Evolutionary conservation across 2,113 vertebrate genomes (phyloP).

Genomic region (Apodemus speciosus): DNA sequence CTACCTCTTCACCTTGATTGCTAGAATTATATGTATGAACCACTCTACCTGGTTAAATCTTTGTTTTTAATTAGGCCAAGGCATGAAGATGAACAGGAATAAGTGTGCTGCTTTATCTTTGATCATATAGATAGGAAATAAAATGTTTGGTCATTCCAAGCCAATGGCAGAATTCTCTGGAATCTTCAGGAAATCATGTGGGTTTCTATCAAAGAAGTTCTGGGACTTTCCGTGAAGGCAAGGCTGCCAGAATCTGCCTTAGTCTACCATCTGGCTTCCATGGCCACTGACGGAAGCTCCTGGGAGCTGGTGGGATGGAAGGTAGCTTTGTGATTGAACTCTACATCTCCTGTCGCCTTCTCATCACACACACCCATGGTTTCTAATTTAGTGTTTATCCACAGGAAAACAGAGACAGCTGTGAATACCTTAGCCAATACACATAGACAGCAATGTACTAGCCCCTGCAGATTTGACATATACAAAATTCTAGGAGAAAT

Average conservation of each 20-base stretch:
- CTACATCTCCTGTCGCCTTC: neutral
- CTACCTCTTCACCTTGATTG: neutral
- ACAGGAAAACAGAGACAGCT: neutral
- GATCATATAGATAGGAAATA: conserved; percentile 14
- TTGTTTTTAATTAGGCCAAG: conserved; percentile 23
- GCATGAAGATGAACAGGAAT: neutral
- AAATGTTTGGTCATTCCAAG: conserved; percentile 24
- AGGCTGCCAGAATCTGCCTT: neutral
- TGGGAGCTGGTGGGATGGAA: neutral
- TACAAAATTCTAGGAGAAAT: neutral
- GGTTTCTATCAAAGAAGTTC: conserved; percentile 6
- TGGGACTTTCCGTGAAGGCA: conserved; percentile 60
- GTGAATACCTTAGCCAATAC: neutral
- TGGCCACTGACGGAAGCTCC: conserved; percentile 35
- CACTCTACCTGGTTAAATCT: neutral
- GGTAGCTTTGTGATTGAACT: neutral
- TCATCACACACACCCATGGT: neutral
- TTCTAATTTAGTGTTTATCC: conserved; percentile 11
- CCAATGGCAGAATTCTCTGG: conserved; percentile 4
- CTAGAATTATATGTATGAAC: neutral
- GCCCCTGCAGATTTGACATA: neutral
- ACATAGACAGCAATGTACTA: rapidly evolving
- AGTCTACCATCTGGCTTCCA: neutral
- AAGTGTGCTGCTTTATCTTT: conserved; percentile 22
- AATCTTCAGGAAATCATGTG: conserved; percentile 47